These are phyloP conservation scores for Noctua fimbriata DNA, from an alignment of 2,888 invertebrate genomes.

Conservation along the genomic window DNA sequence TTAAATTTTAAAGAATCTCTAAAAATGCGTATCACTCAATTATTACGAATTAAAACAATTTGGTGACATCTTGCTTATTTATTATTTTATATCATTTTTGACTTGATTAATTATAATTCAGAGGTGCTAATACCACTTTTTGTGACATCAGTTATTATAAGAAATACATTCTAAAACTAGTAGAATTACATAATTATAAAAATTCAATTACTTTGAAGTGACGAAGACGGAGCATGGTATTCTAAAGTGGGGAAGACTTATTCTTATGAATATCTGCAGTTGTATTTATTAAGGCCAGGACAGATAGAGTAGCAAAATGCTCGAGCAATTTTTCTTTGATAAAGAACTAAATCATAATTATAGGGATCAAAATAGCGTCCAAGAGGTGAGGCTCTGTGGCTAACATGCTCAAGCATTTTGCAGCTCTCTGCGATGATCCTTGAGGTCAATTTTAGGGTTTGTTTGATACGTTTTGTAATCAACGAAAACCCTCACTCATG, in stretches of 20 bases:
- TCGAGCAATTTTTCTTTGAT: not conserved
- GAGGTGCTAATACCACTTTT: conserved; percentile 12
- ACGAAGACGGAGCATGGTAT: no score
- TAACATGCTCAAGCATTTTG: not conserved
- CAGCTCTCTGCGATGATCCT: not conserved
- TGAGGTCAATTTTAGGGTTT: not conserved
- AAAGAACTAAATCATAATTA: not conserved
- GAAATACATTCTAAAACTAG: not conserved
- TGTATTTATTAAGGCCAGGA: not conserved
- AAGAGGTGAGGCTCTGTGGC: not conserved
- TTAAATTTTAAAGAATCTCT: conserved; percentile 25
- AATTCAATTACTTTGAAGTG: not conserved
- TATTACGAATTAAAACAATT: conserved; percentile 8
- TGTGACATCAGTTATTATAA: conserved; percentile 10
- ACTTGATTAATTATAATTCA: conserved; percentile 2
- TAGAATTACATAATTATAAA: not conserved
- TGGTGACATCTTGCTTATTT: not conserved
- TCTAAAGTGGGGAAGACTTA: not conserved
- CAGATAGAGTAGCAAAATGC: not conserved
- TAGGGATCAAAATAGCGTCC: not conserved
- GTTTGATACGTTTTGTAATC: not conserved
- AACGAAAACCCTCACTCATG: not conserved
- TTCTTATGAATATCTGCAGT: not conserved
- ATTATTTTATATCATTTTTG: conserved; percentile 3
- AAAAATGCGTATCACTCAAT: not conserved